phyloP scores from a whole-genome alignment of 1,140 invertebrate genomes.

The Rhagoletis zephyria region DNA sequence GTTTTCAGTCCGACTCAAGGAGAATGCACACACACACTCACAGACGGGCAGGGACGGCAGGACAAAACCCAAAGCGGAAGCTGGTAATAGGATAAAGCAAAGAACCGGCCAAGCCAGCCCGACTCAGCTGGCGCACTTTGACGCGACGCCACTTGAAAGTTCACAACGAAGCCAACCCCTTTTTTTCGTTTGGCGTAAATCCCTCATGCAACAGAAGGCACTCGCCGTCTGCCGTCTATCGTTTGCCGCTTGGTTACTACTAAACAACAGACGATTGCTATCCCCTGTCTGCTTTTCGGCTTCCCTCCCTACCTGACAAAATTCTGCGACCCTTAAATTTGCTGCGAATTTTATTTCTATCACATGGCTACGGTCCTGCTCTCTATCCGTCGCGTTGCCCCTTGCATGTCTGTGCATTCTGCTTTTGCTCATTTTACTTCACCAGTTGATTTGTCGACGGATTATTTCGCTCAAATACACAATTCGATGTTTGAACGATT shows the following conservation, averaged over 20 bases:
- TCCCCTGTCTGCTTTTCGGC: neutral
- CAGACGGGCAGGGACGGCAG: neutral
- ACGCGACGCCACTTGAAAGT: conserved; percentile 54
- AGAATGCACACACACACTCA: neutral
- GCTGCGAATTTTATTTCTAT: conserved; percentile 42
- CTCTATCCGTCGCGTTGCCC: neutral
- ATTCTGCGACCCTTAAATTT: conserved; percentile 32
- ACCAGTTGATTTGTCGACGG: conserved; percentile 59
- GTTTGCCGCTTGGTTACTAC: neutral
- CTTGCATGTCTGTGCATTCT: conserved; percentile 31
- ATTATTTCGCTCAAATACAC: conserved; percentile 58
- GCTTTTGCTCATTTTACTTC: conserved; percentile 52
- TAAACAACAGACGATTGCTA: neutral
- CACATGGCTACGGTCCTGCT: neutral
- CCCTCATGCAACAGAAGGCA: neutral
- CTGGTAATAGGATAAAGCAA: conserved; percentile 50
- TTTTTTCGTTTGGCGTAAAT: conserved; percentile 14
- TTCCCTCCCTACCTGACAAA: neutral
- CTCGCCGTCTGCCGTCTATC: conserved; percentile 1
- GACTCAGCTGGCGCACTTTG: conserved; percentile 37
- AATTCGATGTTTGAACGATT: conserved; percentile 49
- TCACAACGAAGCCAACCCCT: conserved; percentile 47
- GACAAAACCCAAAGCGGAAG: conserved; percentile 41
- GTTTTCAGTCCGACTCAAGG: neutral
- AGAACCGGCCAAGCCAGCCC: neutral